These are phyloP conservation scores for Thera obeliscata DNA, from an alignment of 2,888 invertebrate genomes.

Conservation along the genomic window DNA sequence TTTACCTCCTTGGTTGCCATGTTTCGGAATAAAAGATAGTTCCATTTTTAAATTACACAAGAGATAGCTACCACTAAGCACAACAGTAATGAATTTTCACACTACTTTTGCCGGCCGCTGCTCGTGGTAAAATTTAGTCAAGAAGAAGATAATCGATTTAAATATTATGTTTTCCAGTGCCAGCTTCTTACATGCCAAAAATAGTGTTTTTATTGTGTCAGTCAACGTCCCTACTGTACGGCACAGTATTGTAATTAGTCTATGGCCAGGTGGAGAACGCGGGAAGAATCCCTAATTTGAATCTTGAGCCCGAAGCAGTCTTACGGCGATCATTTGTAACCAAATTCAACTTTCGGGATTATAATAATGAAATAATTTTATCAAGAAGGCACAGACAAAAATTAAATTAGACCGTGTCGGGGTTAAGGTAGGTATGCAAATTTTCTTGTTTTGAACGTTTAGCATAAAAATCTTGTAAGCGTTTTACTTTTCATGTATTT, in stretches of 20 bases:
- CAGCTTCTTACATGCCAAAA: no score
- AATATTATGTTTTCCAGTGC: no score
- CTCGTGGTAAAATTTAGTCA: no score
- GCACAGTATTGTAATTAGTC: not conserved
- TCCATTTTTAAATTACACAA: no score
- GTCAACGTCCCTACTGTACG: not conserved
- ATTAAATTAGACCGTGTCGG: slow-evolving; percentile 19
- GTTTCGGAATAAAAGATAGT: no score
- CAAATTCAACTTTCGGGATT: slow-evolving; percentile 39
- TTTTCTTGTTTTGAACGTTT: slow-evolving; percentile 19
- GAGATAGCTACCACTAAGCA: no score
- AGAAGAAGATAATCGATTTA: no score
- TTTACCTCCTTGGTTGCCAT: no score
- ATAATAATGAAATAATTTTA: slow-evolving; percentile 44
- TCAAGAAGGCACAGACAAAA: slow-evolving; percentile 26
- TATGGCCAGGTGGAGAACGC: slow-evolving; percentile 23
- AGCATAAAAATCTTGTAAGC: slow-evolving; percentile 9
- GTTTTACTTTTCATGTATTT: slow-evolving; percentile 4
- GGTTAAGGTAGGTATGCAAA: slow-evolving; percentile 21
- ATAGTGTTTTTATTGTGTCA: not conserved
- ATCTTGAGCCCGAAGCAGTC: slow-evolving; percentile 15
- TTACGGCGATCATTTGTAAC: slow-evolving; percentile 30
- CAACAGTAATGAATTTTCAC: no score
- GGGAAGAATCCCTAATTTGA: slow-evolving; percentile 27
- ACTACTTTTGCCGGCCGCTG: no score